A percentile compares a stretch with the other conserved stretches of the same genome.
phyloP scores from a whole-genome alignment of 2,113 vertebrate genomes.

The Struthidea cinerea region DNA sequence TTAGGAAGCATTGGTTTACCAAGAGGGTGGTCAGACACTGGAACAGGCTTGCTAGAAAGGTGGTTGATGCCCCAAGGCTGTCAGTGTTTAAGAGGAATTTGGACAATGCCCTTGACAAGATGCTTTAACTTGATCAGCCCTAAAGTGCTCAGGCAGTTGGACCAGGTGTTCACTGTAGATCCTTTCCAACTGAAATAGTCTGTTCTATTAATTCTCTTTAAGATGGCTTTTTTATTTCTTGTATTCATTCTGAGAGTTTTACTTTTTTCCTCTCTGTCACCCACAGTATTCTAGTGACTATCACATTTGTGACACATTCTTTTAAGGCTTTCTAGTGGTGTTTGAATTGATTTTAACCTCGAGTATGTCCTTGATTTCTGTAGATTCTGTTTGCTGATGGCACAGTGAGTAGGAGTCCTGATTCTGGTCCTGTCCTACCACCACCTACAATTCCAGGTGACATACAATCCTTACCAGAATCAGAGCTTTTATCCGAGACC shows the following conservation, averaged over 20 bases:
- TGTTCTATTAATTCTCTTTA: not conserved
- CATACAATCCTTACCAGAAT: not conserved
- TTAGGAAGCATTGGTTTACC: not conserved
- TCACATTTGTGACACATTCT: not conserved
- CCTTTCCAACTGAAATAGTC: not conserved
- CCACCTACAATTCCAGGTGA: not conserved
- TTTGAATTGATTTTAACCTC: not conserved
- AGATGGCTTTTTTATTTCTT: not conserved
- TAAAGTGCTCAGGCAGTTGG: not conserved
- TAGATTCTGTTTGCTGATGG: constrained; percentile 91
- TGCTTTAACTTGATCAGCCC: not conserved
- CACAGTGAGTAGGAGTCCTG: constrained; percentile 79
- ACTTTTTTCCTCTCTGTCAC: not conserved
- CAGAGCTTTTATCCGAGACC: constrained; percentile 5
- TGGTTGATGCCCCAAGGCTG: not conserved
- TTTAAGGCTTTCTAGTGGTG: not conserved
- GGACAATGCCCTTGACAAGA: not conserved
- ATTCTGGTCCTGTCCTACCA: constrained; percentile 77
- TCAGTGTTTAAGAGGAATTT: not conserved
- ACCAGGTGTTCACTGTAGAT: not conserved
- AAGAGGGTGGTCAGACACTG: not conserved
- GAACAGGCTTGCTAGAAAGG: not conserved
- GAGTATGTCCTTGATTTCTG: not conserved
- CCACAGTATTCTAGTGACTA: not conserved
- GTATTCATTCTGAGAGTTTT: not conserved